These are phyloP conservation scores for Thecophora atra DNA, from an alignment of 2,888 invertebrate species.

Conservation along the genomic window DNA sequence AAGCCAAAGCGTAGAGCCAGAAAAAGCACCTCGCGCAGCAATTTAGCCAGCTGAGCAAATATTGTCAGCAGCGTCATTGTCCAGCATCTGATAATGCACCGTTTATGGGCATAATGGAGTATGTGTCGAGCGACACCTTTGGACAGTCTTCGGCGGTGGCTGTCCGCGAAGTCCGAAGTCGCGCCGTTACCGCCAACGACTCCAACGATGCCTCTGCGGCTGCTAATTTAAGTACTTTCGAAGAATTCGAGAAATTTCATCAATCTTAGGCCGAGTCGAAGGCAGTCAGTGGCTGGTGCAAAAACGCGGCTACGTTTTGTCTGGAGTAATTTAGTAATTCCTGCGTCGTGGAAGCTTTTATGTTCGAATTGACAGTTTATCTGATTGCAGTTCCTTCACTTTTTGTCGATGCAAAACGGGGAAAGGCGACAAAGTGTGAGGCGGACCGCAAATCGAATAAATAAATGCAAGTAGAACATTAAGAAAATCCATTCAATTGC, in stretches of 20 bases:
- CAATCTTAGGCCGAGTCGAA: conserved; percentile 17
- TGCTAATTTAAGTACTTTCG: conserved; percentile 49
- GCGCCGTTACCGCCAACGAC: conserved; percentile 3
- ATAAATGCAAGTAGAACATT: too few species aligned
- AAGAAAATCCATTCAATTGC: neutral
- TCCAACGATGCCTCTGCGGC: conserved; percentile 45
- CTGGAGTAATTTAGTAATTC: conserved; percentile 46
- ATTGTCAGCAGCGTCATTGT: conserved; percentile 22
- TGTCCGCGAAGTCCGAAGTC: conserved; percentile 35
- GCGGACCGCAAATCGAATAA: too few species aligned
- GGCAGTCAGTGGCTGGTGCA: neutral
- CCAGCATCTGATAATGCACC: conserved; percentile 42
- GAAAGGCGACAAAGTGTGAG: neutral
- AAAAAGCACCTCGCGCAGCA: conserved; percentile 30
- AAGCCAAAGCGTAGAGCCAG: neutral
- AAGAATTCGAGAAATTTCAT: conserved; percentile 47
- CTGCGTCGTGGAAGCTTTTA: conserved; percentile 48
- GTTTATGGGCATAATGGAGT: conserved; percentile 62
- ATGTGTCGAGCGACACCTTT: conserved; percentile 46
- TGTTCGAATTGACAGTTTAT: conserved; percentile 48
- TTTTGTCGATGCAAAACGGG: neutral
- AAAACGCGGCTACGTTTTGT: conserved; percentile 31
- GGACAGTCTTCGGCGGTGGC: conserved; percentile 24
- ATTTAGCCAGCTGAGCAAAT: conserved; percentile 15
- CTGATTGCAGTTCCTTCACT: conserved; percentile 40